Evolutionary conservation across 2,113 vertebrate genomes (phyloP), one percentile per base, ranked within the genome.

Genomic region (Plotosus lineatus): DNA sequence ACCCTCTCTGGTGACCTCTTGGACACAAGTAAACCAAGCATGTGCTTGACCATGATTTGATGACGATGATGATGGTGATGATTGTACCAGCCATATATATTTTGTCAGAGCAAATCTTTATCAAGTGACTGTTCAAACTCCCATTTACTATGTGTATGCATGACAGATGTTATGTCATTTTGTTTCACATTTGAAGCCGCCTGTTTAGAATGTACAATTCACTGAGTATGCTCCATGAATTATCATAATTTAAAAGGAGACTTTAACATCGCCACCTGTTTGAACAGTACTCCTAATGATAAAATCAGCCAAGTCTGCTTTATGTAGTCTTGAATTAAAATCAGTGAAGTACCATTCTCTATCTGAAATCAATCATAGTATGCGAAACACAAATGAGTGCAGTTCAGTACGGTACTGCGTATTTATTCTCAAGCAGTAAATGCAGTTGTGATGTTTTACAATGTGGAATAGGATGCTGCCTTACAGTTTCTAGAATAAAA

Each of bases 251-350:
- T 75, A 14, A 44, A 81, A 66, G 17, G 6, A 6, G 77, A 31
- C 73, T 79, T 85, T 77, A 48, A 3, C 21, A 31, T 51, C 65
- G 28, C 58, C 51, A 81, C 79, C 60, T 75, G 58, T 60, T 61
- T 48, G 74, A 82, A 79, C n/a, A n/a, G n/a, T 74, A 46, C 58
- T 53, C 46, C 76, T 79, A 75, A 79, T 82, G 63, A 82, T 73
- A 76, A 82, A 85, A 76, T 85, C 80, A 79, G 60, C 40, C 56
- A 55, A 65, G 83, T 79, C 46, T 79, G 55, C 76, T 79, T 28
- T 77, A 56, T 56, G 17, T 68, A 44, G 44, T 31, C 71, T 53
- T 82, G 36, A 79, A 82, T 61, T 82, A 76, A 63, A 84, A 80
- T 80, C 79, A 76, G 72, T 77, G 26, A 84, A 68, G 61, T 71